These are phyloP conservation scores for Malurus cyaneus DNA, from an alignment of 2,113 vertebrate genomes.

Conservation along the genomic window DNA sequence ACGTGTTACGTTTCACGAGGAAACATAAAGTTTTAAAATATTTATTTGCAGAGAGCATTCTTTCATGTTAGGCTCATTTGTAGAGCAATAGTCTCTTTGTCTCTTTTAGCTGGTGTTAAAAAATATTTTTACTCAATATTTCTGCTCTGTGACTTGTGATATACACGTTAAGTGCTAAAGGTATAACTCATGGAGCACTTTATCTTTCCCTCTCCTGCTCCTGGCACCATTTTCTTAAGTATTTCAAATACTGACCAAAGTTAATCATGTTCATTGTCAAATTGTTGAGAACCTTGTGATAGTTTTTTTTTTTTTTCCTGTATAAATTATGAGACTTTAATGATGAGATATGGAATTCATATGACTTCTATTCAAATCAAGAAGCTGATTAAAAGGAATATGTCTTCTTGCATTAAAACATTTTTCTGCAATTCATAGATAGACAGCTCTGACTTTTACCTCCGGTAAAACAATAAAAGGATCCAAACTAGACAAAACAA, in stretches of 20 bases:
- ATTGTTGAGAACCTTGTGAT: neutral
- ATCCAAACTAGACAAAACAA: constrained; percentile 8
- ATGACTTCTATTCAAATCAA: neutral
- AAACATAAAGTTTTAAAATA: neutral
- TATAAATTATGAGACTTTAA: constrained; percentile 16
- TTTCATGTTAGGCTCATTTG: neutral
- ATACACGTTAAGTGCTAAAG: neutral
- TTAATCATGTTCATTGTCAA: constrained; percentile 25
- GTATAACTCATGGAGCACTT: constrained; percentile 5
- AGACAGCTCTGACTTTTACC: neutral
- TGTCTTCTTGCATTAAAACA: neutral
- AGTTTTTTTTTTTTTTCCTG: neutral
- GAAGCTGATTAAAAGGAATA: neutral
- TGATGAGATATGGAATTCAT: constrained; percentile 3
- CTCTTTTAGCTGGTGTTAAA: neutral
- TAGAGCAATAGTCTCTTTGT: neutral
- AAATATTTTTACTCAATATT: neutral
- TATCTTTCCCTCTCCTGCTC: neutral
- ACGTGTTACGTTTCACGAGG: neutral
- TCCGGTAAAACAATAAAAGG: neutral
- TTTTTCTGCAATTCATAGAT: neutral
- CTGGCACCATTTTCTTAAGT: constrained; percentile 29
- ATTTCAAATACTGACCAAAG: neutral
- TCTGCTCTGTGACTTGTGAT: neutral
- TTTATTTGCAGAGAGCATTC: neutral